These are phyloP conservation scores for Chymomyza fuscimana DNA, from an alignment of 2,888 invertebrate species.

Conservation along the genomic window DNA sequence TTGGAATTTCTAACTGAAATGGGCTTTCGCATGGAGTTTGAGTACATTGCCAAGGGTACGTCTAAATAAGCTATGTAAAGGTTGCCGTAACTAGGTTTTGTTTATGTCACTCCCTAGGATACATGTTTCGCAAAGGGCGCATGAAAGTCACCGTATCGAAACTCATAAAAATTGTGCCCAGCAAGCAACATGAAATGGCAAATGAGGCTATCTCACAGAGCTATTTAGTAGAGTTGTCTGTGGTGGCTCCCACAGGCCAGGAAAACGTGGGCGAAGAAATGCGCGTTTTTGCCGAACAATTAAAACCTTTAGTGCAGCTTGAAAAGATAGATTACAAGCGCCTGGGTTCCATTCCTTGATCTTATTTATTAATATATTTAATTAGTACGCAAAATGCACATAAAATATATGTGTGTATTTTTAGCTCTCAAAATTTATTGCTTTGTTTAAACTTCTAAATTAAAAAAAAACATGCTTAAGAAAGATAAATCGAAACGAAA, in stretches of 20 bases:
- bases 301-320: conserved; percentile 93
- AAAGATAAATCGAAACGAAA: neutral
- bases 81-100: neutral
- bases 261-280: conserved; percentile 98
- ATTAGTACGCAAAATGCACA: neutral
- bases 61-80: neutral
- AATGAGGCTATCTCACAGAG: conserved; percentile 93
- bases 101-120: conserved; percentile 76
- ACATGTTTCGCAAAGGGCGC: conserved; percentile 96
- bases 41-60: conserved; percentile 92
- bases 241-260: conserved; percentile 91
- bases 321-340: conserved; percentile 96
- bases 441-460: neutral
- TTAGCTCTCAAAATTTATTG: neutral
- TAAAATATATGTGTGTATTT: neutral
- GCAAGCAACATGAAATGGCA: conserved; percentile 85
- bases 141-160: conserved; percentile 98
- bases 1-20: conserved; percentile 95
- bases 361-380: neutral
- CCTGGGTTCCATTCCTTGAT: conserved; percentile 78
- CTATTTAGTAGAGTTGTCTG: conserved; percentile 95
- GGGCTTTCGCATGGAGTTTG: conserved; percentile 94
- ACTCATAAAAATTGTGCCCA: conserved; percentile 91
- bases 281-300: conserved; percentile 95
- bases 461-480: neutral